Evolutionary conservation across 2,888 invertebrate genomes (phyloP).

Genomic region (Limnephilus rhombicus): DNA sequence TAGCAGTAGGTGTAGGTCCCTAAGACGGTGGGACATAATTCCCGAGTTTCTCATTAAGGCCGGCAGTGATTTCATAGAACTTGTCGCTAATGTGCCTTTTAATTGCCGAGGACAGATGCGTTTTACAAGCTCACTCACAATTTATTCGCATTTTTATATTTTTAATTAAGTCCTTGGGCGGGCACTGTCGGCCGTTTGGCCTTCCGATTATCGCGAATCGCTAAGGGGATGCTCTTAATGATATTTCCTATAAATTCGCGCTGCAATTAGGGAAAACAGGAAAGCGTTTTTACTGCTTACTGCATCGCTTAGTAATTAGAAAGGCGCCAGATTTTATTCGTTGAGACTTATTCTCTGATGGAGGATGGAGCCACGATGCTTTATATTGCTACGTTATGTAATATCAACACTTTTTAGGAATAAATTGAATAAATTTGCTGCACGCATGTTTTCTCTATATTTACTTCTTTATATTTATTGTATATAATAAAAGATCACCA

Average conservation of each 20-base stretch:
- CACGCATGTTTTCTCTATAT: too few relatives aligned
- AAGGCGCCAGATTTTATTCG: not conserved
- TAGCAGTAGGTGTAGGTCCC: not conserved
- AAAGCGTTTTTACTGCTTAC: not conserved
- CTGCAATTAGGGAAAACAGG: constrained; percentile 34
- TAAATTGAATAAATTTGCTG: not conserved
- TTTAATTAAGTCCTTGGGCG: constrained; percentile 64
- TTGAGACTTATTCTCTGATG: not conserved
- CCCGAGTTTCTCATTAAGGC: constrained; percentile 65
- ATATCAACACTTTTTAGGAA: too few relatives aligned
- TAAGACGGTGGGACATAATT: constrained; percentile 58
- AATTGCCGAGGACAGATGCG: constrained; percentile 66
- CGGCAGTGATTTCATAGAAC: constrained; percentile 61
- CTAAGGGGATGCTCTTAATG: constrained; percentile 54
- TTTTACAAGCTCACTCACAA: constrained; percentile 63
- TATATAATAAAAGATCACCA: too few relatives aligned
- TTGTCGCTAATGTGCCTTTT: constrained; percentile 64
- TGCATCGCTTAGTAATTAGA: constrained; percentile 27
- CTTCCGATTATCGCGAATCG: constrained; percentile 56
- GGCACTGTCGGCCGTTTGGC: constrained; percentile 49
- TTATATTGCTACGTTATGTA: not conserved
- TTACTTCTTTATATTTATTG: too few relatives aligned
- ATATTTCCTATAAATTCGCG: constrained; percentile 52
- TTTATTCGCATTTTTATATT: constrained; percentile 66
- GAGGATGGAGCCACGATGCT: not conserved